phyloP scores from a whole-genome alignment of 2,113 vertebrate species.

The Dicaeum eximium region DNA sequence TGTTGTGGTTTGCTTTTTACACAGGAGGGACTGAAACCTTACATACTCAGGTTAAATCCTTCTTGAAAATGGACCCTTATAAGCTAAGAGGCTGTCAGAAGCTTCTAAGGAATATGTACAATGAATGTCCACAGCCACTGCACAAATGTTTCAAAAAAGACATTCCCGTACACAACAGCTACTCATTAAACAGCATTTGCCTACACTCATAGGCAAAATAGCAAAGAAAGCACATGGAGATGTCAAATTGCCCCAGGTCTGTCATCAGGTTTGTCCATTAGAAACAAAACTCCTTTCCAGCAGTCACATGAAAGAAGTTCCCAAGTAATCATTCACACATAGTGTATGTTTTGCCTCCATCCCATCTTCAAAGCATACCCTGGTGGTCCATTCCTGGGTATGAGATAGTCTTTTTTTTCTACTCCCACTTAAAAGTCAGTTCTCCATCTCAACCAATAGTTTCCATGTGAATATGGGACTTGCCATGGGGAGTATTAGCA shows the following conservation, averaged over 20 bases:
- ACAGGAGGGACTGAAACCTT: neutral
- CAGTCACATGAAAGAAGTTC: neutral
- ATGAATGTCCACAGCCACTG: neutral
- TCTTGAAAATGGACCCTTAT: neutral
- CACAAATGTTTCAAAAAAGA: neutral
- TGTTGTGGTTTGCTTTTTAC: neutral
- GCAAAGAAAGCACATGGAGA: neutral
- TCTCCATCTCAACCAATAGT: neutral
- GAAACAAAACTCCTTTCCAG: neutral
- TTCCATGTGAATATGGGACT: constrained; percentile 47
- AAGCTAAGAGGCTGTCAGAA: neutral
- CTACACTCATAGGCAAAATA: neutral
- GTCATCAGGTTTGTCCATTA: neutral
- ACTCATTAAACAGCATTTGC: neutral
- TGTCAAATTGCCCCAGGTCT: neutral
- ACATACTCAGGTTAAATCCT: neutral
- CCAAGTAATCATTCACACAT: neutral
- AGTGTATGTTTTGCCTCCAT: neutral
- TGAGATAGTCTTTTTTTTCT: neutral
- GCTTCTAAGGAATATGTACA: neutral
- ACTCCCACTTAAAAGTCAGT: neutral
- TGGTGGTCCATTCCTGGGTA: neutral
- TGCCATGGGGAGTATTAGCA: neutral
- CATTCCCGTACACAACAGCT: neutral
- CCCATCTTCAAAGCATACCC: neutral